Conservation (phyloP, 2,888 invertebrate genomes). For the Laothoe populi region DNA sequence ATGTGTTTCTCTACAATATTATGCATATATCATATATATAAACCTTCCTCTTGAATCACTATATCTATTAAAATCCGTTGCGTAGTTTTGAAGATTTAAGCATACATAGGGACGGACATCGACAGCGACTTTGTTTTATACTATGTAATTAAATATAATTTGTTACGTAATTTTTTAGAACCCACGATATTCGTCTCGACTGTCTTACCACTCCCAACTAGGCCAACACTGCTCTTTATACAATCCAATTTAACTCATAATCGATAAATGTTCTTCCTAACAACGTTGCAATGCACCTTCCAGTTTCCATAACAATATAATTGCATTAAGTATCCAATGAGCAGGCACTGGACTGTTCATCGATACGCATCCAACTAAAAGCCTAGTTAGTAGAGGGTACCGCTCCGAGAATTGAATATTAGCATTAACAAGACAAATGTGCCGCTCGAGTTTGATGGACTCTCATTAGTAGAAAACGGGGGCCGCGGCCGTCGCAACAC, state of each 20-base stretch:
- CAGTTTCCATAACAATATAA: constrained; percentile 6
- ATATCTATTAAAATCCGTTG: too few relatives aligned
- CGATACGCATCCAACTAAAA: constrained; percentile 41
- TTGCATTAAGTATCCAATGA: constrained; percentile 24
- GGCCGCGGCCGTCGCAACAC: constrained; percentile 43
- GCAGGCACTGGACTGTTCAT: constrained; percentile 30
- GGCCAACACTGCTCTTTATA: too few relatives aligned
- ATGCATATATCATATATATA: too few relatives aligned
- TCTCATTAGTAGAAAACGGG: constrained; percentile 65
- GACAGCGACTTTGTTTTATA: too few relatives aligned
- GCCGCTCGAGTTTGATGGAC: constrained; percentile 75
- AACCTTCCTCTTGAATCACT: too few relatives aligned
- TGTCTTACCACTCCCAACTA: too few relatives aligned
- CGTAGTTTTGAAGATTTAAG: too few relatives aligned
- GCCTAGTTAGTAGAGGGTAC: constrained; percentile 47
- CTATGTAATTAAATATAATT: too few relatives aligned
- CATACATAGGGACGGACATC: too few relatives aligned
- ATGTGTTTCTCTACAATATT: too few relatives aligned
- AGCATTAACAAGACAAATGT: constrained; percentile 76
- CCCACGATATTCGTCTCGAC: too few relatives aligned
- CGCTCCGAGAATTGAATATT: constrained; percentile 71
- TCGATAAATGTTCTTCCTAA: not conserved
- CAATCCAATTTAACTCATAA: not conserved
- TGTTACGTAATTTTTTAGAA: too few relatives aligned
- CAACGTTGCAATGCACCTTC: not conserved